Conservation (phyloP, 2,113 vertebrate species). For the Murina feae region DNA sequence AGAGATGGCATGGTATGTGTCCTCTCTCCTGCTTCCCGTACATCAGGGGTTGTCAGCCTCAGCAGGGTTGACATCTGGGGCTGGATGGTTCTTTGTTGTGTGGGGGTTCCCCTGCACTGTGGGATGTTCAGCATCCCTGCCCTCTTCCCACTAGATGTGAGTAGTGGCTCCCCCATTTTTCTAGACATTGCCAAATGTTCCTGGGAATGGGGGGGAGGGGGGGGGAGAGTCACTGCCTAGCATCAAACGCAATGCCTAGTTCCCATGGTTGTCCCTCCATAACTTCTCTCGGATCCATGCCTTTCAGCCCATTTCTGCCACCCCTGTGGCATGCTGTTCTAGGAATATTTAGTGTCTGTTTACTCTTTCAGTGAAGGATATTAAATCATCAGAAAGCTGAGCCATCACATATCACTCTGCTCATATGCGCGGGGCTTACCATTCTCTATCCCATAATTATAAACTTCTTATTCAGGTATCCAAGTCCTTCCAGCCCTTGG, state of each 20-base stretch:
- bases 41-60: background rate
- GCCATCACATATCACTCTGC: background rate
- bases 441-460: background rate
- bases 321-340: background rate
- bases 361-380: background rate
- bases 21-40: background rate
- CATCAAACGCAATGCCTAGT: background rate
- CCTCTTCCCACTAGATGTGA: background rate
- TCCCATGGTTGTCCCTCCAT: background rate
- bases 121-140: background rate
- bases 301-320: background rate
- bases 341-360: background rate
- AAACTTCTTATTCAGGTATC: background rate
- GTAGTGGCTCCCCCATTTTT: background rate
- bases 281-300: background rate
- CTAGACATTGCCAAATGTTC: background rate
- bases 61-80: background rate
- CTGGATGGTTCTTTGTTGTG: background rate
- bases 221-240: background rate
- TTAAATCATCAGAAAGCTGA: background rate
- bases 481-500: background rate
- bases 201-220: too few species aligned
- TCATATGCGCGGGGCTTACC: background rate
- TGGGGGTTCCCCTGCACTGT: background rate
- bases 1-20: background rate